Evolutionary conservation across 2,888 invertebrate genomes (phyloP).

Genomic region (Caenorhabditis sulstoni): DNA sequence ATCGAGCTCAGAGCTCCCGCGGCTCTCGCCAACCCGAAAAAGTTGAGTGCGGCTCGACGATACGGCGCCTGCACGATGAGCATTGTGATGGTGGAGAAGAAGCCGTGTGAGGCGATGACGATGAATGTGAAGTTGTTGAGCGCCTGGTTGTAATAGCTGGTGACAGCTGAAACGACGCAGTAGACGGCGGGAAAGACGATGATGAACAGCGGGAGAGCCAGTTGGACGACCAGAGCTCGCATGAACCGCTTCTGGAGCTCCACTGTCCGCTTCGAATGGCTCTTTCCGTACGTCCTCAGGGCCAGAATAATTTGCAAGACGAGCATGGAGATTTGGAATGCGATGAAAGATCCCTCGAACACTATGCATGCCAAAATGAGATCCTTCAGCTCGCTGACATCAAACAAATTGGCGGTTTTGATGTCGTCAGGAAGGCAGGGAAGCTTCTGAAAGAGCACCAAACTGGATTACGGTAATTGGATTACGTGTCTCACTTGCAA

Average conservation of each 20-base stretch:
- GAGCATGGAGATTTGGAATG: neutral
- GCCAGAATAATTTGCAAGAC: neutral
- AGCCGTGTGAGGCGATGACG: conserved; percentile 8
- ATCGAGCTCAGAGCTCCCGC: too few species aligned
- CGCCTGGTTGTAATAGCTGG: conserved; percentile 5
- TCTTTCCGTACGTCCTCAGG: neutral
- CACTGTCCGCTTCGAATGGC: conserved; percentile 4
- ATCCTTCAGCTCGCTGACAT: neutral
- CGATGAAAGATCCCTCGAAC: too few species aligned
- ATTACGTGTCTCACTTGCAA: too few species aligned
- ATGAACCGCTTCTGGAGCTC: conserved; percentile 6
- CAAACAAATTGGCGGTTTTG: neutral
- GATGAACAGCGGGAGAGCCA: neutral
- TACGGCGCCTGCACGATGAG: conserved; percentile 13
- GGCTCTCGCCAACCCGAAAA: too few species aligned
- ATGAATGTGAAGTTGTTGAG: conserved; percentile 13
- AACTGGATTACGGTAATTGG: too few species aligned
- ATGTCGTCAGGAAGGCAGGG: conserved; percentile 3
- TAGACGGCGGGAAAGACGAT: neutral
- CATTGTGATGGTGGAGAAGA: conserved; percentile 13
- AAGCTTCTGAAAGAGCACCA: neutral
- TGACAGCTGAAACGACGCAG: neutral
- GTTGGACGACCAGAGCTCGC: neutral
- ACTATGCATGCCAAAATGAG: neutral
- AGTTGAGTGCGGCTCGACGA: conserved; percentile 1